Evolutionary conservation across 2,797 vertebrate species (phyloP).

Genomic region (Hydrolagus colliei): DNA sequence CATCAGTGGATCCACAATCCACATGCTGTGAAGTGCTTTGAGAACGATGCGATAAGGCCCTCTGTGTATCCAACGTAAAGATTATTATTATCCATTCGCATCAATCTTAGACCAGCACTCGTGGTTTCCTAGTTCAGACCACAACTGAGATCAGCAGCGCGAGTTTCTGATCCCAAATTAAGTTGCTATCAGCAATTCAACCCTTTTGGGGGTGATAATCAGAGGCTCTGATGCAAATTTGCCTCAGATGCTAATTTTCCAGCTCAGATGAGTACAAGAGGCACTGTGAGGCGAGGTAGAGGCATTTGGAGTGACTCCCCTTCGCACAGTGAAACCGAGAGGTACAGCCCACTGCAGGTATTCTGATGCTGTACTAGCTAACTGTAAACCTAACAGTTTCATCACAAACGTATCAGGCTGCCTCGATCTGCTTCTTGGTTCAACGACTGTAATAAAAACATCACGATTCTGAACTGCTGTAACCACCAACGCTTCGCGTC

Average conservation of each 20-base stretch:
- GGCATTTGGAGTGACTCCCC: background rate
- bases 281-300: background rate
- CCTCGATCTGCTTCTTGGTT: background rate
- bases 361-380: background rate
- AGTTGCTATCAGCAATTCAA: background rate
- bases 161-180: background rate
- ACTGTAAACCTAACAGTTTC: background rate
- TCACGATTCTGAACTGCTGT: background rate
- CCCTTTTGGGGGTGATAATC: background rate
- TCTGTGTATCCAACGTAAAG: too few species aligned
- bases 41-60: too few species aligned
- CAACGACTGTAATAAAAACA: slow-evolving; percentile 1
- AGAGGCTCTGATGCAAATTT: background rate
- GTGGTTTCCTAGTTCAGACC: background rate
- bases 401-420: background rate
- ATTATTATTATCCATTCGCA: background rate
- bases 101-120: background rate
- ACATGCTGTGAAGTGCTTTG: too few species aligned
- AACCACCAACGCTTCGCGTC: background rate
- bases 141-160: background rate
- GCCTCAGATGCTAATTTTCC: slow-evolving; percentile 7
- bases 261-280: background rate
- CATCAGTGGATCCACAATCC: too few species aligned
- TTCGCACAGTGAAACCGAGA: background rate
- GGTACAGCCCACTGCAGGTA: background rate